phyloP scores from a whole-genome alignment of 1,140 invertebrate species.

The Thalassaphorura encarpata region DNA sequence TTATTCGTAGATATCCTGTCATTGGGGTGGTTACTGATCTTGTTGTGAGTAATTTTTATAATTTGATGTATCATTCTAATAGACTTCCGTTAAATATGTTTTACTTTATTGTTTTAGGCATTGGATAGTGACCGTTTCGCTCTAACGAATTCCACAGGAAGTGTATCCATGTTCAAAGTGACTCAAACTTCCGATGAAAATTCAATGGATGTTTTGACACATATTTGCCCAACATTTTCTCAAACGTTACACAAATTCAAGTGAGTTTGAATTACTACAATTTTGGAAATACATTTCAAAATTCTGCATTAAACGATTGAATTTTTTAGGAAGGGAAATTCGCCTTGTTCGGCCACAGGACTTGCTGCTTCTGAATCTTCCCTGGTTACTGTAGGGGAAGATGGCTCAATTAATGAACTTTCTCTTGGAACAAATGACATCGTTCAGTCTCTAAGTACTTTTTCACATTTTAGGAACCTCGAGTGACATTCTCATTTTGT shows the following conservation, averaged over 20 bases:
- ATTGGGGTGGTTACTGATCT: conserved; percentile 6
- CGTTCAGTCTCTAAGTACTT: conserved; percentile 15
- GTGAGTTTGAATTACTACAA: no score
- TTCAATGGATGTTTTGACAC: background rate
- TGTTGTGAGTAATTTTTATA: conserved; percentile 2
- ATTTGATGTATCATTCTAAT: background rate
- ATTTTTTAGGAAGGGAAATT: conserved; percentile 8
- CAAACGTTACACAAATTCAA: background rate
- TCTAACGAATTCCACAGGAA: background rate
- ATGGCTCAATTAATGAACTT: conserved; percentile 26
- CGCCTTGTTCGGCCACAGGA: conserved; percentile 15
- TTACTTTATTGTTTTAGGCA: background rate
- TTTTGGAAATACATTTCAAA: background rate
- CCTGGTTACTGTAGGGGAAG: conserved; percentile 22
- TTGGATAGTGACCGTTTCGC: conserved; percentile 9
- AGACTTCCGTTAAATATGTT: background rate
- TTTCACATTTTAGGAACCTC: no score
- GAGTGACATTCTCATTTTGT: no score
- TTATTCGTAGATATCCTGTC: background rate
- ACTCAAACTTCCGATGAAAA: background rate
- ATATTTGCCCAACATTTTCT: background rate
- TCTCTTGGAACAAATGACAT: conserved; percentile 10
- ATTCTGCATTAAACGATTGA: background rate
- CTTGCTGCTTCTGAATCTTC: conserved; percentile 6
- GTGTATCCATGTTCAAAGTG: conserved; percentile 5